phyloP scores from a whole-genome alignment of 2,888 invertebrate species.

The Ochropleura plecta region DNA sequence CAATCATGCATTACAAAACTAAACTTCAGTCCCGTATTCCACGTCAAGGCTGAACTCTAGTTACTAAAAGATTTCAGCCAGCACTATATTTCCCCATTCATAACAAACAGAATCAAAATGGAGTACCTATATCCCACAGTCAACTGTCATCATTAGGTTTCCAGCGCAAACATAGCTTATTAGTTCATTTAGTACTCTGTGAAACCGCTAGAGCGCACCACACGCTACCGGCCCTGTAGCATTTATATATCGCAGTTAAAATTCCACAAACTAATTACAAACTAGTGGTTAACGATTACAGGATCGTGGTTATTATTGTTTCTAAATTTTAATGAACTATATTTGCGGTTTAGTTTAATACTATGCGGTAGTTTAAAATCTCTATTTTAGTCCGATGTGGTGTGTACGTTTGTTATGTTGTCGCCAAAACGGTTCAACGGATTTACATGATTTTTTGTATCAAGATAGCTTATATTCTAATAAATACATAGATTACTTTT shows the following conservation, averaged over 20 bases:
- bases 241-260: constrained; percentile 36
- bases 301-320: constrained; percentile 21
- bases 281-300: constrained; percentile 31
- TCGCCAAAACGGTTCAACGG: too few species aligned
- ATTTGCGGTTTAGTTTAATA: background rate
- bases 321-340: constrained; percentile 1
- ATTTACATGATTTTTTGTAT: too few species aligned
- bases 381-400: too few species aligned
- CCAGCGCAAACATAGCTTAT: constrained; percentile 26
- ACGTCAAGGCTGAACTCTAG: too few species aligned
- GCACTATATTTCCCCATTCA: background rate
- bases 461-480: too few species aligned
- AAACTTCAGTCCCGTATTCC: too few species aligned
- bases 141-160: constrained; percentile 15
- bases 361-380: too few species aligned
- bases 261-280: constrained; percentile 49
- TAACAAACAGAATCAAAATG: background rate
- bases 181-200: constrained; percentile 33
- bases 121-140: background rate
- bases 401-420: too few species aligned
- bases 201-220: constrained; percentile 37
- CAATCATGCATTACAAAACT: background rate
- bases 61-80: too few species aligned
- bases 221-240: constrained; percentile 14
- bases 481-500: background rate